Evolutionary conservation across 2,797 vertebrate genomes (phyloP).

Genomic region (Phoeniculus purpureus): DNA sequence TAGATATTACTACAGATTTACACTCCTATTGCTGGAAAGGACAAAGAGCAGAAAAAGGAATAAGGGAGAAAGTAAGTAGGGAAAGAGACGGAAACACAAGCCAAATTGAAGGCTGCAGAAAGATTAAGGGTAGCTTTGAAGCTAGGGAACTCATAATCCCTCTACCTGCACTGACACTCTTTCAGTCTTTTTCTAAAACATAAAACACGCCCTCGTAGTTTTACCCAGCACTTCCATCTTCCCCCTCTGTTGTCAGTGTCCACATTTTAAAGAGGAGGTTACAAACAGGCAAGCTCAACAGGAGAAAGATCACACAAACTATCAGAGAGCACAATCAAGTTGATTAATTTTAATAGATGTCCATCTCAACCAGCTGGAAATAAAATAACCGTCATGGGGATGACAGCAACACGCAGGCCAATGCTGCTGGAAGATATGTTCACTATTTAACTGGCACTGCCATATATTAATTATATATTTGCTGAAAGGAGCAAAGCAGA

Average conservation of each 20-base stretch:
- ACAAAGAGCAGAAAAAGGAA: background rate
- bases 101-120: background rate
- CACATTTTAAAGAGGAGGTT: background rate
- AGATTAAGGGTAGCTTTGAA: background rate
- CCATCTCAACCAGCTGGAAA: background rate
- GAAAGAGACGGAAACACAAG: background rate
- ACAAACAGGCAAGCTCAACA: background rate
- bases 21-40: background rate
- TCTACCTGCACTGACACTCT: background rate
- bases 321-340: background rate
- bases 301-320: background rate
- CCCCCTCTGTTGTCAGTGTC: background rate
- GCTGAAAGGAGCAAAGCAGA: background rate
- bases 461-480: background rate
- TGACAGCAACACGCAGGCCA: background rate
- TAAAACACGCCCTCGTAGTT: accelerated
- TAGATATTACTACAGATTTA: background rate
- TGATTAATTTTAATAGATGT: background rate
- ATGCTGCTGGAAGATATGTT: background rate
- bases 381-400: background rate
- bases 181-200: accelerated
- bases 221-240: background rate
- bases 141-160: background rate
- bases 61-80: background rate
- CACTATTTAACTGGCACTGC: background rate